phyloP scores from a whole-genome alignment of 92 coral and sea anemone species.

The Parazoanthus swiftii region DNA sequence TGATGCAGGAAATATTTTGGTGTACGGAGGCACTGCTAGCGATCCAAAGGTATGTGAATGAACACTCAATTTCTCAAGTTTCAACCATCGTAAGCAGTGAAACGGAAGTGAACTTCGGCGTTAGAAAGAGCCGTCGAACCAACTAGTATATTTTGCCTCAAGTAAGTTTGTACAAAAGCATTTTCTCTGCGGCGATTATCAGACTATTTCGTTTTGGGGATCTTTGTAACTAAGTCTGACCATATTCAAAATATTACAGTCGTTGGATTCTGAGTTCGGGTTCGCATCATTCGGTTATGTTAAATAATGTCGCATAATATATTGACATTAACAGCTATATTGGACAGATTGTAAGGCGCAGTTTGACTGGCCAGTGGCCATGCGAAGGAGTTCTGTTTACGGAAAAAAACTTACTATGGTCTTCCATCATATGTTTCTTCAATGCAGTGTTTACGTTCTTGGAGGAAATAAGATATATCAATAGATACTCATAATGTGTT shows the following conservation, averaged over 20 bases:
- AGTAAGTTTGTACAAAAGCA: not conserved
- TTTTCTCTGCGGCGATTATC: slow-evolving; percentile 11
- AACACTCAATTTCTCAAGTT: slow-evolving; percentile 16
- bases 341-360: not conserved
- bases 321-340: slow-evolving; percentile 3
- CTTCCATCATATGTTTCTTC: not conserved
- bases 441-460: not conserved
- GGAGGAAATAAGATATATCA: not conserved
- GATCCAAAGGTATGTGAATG: slow-evolving; percentile 14
- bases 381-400: not conserved
- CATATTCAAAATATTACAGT: not conserved
- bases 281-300: not conserved
- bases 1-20: not conserved
- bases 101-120: slow-evolving; percentile 19
- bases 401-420: not conserved
- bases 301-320: not conserved
- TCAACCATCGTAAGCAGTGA: not conserved
- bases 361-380: not conserved
- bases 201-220: not conserved
- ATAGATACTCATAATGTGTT: not conserved
- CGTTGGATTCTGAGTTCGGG: not conserved
- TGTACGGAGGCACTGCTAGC: not conserved
- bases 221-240: not conserved
- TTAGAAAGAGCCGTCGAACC: not conserved
- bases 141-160: not conserved